Evolutionary conservation across 2,888 invertebrate species (phyloP).

Genomic region (Nyleta sp.): DNA sequence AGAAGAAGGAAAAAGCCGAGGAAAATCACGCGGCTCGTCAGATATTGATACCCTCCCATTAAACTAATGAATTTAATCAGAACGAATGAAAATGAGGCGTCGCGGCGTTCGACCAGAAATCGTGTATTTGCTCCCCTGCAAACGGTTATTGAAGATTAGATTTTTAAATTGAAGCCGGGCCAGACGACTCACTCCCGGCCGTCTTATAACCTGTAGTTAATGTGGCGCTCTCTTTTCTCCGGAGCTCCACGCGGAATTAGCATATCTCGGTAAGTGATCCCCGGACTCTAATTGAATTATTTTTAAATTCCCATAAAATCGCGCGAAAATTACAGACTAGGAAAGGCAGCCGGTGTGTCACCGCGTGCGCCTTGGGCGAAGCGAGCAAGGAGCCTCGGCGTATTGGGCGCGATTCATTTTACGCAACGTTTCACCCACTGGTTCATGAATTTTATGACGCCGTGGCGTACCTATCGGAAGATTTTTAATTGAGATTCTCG

Average conservation of each 20-base stretch:
- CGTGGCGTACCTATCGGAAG: conserved; percentile 63
- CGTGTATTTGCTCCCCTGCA: conserved; percentile 75
- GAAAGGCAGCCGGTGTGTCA: conserved; percentile 52
- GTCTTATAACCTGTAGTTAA: conserved; percentile 69
- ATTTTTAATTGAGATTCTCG: conserved; percentile 69
- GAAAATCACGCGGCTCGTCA: conserved; percentile 76
- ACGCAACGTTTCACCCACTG: conserved; percentile 77
- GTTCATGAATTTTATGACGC: conserved; percentile 65
- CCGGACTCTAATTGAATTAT: conserved; percentile 82
- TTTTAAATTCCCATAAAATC: conserved; percentile 83
- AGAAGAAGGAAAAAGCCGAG: conserved; percentile 37
- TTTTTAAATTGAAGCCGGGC: conserved; percentile 81
- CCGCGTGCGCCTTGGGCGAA: conserved; percentile 63
- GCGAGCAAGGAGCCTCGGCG: conserved; percentile 59
- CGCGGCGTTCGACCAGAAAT: conserved; percentile 67
- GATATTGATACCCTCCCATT: conserved; percentile 81
- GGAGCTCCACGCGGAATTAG: conserved; percentile 77
- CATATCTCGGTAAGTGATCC: conserved; percentile 82
- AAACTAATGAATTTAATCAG: conserved; percentile 83
- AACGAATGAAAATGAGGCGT: conserved; percentile 78
- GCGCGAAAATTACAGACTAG: conserved; percentile 79
- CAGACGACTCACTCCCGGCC: conserved; percentile 66
- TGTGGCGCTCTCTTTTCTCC: conserved; percentile 63
- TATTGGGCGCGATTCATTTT: conserved; percentile 80
- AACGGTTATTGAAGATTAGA: conserved; percentile 82